Conservation (phyloP, 1,140 invertebrate genomes). For the Lucilia cuprina region DNA sequence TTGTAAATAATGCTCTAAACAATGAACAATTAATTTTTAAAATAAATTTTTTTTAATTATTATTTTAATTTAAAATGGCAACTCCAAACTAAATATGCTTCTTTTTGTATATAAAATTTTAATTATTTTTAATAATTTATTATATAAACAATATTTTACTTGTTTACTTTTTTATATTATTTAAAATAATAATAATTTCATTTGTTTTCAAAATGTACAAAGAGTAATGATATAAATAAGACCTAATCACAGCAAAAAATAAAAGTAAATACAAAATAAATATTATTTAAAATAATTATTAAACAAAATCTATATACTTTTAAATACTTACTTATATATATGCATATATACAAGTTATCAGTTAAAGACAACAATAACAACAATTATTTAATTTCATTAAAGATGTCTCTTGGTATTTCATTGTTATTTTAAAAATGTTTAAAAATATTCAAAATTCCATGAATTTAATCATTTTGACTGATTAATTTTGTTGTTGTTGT, state of each 20-base stretch:
- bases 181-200: background rate
- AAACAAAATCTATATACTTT: too few relatives aligned
- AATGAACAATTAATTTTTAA: too few relatives aligned
- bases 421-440: background rate
- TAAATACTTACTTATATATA: too few relatives aligned
- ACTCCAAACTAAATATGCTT: too few relatives aligned
- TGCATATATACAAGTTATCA: background rate
- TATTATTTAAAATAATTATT: too few relatives aligned
- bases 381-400: background rate
- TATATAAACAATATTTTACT: too few relatives aligned
- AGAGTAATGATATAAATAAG: background rate
- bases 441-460: background rate
- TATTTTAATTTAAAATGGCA: too few relatives aligned
- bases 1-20: too few relatives aligned
- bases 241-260: background rate
- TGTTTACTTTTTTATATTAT: background rate
- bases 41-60: too few relatives aligned
- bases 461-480: background rate
- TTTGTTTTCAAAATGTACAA: background rate
- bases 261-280: background rate
- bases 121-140: too few relatives aligned
- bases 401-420: constrained; percentile 9
- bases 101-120: too few relatives aligned
- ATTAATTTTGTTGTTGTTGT: background rate
- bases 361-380: background rate